These are phyloP conservation scores for Ifrita kowaldi DNA, from an alignment of 2,113 vertebrate genomes.

Conservation along the genomic window DNA sequence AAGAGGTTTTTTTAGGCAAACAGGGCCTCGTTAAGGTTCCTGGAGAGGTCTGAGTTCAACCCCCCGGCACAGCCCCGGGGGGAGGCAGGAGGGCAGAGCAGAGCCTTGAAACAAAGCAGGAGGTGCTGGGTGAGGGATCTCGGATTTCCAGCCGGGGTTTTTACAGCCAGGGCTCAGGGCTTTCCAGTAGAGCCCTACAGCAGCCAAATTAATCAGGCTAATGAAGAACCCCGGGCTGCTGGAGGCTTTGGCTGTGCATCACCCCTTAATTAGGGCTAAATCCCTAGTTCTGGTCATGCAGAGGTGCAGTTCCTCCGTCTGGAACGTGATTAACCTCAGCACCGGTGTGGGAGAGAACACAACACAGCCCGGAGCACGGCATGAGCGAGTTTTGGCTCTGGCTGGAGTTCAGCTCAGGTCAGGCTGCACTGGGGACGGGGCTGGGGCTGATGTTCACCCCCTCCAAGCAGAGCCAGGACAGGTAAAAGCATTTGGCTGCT, in stretches of 20 bases:
- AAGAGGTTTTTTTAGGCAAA: neutral
- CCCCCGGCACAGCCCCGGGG: neutral
- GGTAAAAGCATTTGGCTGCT: neutral
- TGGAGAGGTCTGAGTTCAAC: neutral
- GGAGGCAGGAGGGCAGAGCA: neutral
- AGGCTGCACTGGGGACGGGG: neutral
- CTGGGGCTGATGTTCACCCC: neutral
- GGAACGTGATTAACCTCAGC: neutral
- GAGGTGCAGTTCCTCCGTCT: neutral
- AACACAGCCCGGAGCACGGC: neutral
- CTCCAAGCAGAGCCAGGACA: neutral
- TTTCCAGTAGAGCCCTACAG: neutral
- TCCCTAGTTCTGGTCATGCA: neutral
- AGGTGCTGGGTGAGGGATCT: neutral
- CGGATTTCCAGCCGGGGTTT: neutral
- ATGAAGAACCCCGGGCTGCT: neutral
- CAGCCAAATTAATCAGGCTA: neutral
- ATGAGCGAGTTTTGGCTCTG: neutral
- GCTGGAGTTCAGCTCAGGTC: neutral
- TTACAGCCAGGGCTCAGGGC: neutral
- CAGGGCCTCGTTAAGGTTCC: neutral
- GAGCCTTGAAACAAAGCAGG: neutral
- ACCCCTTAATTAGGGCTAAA: slow-evolving; percentile 10
- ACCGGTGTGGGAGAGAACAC: neutral
- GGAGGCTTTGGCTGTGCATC: neutral